These are phyloP conservation scores for Collichthys lucidus DNA, from an alignment of 2,113 vertebrate species.

Conservation along the genomic window DNA sequence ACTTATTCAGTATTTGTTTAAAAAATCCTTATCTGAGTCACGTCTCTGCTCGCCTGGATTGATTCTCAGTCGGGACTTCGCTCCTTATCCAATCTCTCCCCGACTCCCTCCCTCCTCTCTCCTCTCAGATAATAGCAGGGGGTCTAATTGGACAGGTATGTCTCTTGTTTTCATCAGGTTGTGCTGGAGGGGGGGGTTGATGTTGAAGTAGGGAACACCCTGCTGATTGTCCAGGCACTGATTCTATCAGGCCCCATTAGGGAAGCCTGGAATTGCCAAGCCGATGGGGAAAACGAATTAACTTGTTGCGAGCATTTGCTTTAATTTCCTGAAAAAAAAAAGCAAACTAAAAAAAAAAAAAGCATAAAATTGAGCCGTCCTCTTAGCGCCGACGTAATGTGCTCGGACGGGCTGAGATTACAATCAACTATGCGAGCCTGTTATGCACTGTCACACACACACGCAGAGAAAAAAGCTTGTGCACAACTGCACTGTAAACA, in stretches of 20 bases:
- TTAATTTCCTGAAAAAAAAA: slow-evolving; percentile 49
- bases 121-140: slow-evolving; percentile 53
- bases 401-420: slow-evolving; percentile 61
- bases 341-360: slow-evolving; percentile 9
- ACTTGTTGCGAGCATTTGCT: slow-evolving; percentile 52
- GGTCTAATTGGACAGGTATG: slow-evolving; percentile 71
- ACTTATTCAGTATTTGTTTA: slow-evolving; percentile 21
- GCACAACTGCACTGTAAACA: slow-evolving; percentile 34
- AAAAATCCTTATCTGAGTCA: slow-evolving; percentile 59
- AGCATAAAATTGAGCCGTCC: slow-evolving; percentile 43
- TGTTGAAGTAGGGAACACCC: slow-evolving; percentile 59
- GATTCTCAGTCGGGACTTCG: slow-evolving; percentile 51
- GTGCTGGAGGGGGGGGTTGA: slow-evolving; percentile 45
- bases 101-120: slow-evolving; percentile 17
- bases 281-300: slow-evolving; percentile 55
- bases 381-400: slow-evolving; percentile 52
- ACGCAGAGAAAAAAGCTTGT: neutral
- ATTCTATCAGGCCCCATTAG: slow-evolving; percentile 70
- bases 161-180: slow-evolving; percentile 66
- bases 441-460: neutral
- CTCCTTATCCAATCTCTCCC: slow-evolving; percentile 50
- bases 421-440: slow-evolving; percentile 38
- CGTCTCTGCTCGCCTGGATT: slow-evolving; percentile 32
- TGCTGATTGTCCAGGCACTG: slow-evolving; percentile 69
- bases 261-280: slow-evolving; percentile 47